Percentiles rank a stretch among this genome's conserved stretches.
Evolutionary conservation across 2,113 vertebrate species (phyloP).

Genomic region (Microtus richardsoni): DNA sequence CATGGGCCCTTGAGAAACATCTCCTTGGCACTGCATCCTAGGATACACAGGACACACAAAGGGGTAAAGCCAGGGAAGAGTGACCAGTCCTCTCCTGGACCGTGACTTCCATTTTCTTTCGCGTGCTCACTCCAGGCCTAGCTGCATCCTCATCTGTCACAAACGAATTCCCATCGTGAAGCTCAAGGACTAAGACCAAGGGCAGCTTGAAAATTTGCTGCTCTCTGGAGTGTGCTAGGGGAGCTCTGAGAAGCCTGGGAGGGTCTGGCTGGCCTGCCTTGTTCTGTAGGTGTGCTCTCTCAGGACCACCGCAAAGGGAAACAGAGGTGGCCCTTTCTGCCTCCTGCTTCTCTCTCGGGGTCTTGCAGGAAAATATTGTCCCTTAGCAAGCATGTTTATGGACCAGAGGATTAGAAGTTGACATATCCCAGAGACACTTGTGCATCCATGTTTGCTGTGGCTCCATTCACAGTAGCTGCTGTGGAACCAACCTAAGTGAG

Average conservation of each 20-base stretch:
- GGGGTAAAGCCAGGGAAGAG: neutral
- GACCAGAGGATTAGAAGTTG: neutral
- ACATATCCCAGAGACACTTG: neutral
- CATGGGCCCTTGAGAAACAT: neutral
- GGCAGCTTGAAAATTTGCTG: neutral
- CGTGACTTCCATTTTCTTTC: neutral
- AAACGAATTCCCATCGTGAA: neutral
- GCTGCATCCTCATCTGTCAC: neutral
- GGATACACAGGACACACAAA: neutral
- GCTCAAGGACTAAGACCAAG: neutral
- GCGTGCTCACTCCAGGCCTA: neutral
- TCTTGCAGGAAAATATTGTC: neutral
- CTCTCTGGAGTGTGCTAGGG: neutral
- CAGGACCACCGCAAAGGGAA: no score
- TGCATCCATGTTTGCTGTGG: no score
- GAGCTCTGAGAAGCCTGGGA: neutral
- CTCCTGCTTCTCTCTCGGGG: neutral
- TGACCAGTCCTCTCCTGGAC: neutral
- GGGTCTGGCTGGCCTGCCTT: neutral
- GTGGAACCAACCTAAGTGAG: neutral
- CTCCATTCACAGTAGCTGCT: neutral
- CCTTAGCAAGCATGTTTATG: neutral
- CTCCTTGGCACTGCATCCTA: neutral
- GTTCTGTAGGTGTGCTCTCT: neutral
- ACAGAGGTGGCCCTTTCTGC: neutral